Percentiles rank a stretch among this genome's conserved stretches.
phyloP scores from a whole-genome alignment of 2,113 vertebrate species.

The Lanius ludovicianus region DNA sequence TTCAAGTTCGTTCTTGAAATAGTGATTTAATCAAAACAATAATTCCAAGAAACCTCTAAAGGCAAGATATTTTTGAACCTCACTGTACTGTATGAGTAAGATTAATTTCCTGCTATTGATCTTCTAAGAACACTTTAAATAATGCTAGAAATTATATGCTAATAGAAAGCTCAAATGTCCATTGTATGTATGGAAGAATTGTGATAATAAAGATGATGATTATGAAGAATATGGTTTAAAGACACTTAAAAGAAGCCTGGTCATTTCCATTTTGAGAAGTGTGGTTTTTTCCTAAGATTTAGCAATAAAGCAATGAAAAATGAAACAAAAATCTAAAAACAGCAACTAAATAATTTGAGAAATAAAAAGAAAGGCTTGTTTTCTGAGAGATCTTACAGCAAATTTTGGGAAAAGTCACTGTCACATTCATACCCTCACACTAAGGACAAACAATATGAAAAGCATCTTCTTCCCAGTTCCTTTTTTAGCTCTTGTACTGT shows the following conservation, averaged over 20 bases:
- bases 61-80: constrained; percentile 28
- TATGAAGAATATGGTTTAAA: not conserved
- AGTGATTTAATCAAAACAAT: constrained; percentile 31
- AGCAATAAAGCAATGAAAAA: not conserved
- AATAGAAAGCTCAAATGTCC: not conserved
- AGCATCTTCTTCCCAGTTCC: not conserved
- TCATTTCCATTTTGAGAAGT: not conserved
- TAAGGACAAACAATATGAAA: not conserved
- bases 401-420: not conserved
- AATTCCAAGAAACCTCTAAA: constrained; percentile 15
- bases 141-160: constrained; percentile 21
- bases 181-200: not conserved
- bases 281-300: not conserved
- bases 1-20: constrained; percentile 19
- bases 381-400: not conserved
- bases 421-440: not conserved
- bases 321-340: not conserved
- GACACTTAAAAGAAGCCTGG: not conserved
- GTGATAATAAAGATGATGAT: not conserved
- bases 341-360: not conserved
- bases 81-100: not conserved
- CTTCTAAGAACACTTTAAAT: constrained; percentile 14
- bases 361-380: not conserved
- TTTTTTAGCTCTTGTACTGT: not conserved
- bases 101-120: constrained; percentile 46